Evolutionary conservation across 1,140 invertebrate species (phyloP).

Genomic region (Drosophila busckii): DNA sequence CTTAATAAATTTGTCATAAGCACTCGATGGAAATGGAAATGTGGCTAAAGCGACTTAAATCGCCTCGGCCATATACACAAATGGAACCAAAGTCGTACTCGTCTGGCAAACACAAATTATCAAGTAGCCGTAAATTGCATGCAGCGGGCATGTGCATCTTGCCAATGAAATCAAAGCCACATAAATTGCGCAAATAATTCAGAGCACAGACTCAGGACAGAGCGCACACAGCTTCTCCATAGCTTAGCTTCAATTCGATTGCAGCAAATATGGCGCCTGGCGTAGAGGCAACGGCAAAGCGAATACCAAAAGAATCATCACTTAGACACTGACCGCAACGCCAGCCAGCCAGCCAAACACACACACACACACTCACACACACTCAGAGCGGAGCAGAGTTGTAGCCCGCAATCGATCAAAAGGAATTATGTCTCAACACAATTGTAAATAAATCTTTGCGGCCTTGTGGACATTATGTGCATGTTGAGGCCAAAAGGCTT

Average conservation of each 20-base stretch:
- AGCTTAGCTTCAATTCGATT: background rate
- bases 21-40: too few relatives aligned
- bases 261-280: constrained; percentile 25
- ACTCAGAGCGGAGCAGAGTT: constrained; percentile 1
- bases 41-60: too few relatives aligned
- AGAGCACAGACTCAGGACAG: constrained; percentile 12
- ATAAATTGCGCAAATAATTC: constrained; percentile 74
- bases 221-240: background rate
- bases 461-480: constrained; percentile 71
- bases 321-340: constrained; percentile 62
- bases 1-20: constrained; percentile 12
- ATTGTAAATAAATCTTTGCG: constrained; percentile 76
- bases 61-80: too few relatives aligned
- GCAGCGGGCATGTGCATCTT: constrained; percentile 35
- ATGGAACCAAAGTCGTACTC: background rate
- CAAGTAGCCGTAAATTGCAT: constrained; percentile 61
- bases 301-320: constrained; percentile 64
- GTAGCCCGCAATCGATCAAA: constrained; percentile 64
- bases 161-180: constrained; percentile 70
- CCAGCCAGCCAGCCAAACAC: constrained; percentile 1
- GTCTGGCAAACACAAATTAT: constrained; percentile 50
- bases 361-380: background rate
- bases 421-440: constrained; percentile 76
- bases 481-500: constrained; percentile 40
- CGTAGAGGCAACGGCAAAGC: constrained; percentile 9